Percentiles rank a stretch among this genome's conserved stretches.
Evolutionary conservation across 2,113 vertebrate species (phyloP).

Genomic region (Oncorhynchus masou): DNA sequence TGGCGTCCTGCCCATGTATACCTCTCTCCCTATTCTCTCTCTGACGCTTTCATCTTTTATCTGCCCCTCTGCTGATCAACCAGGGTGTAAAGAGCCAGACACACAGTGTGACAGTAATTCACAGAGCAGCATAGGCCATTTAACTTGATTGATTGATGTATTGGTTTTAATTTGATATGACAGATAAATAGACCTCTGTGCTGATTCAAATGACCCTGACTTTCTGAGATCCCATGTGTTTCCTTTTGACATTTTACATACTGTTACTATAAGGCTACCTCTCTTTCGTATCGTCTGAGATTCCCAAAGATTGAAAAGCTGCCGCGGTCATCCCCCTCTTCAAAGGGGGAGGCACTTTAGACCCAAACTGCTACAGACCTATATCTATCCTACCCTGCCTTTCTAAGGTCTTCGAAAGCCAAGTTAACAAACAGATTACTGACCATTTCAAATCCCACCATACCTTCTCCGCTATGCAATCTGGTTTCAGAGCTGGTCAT

Average conservation of each 20-base stretch:
- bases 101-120: not conserved
- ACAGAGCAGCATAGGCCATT: not conserved
- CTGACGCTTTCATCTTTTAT: conserved; percentile 27
- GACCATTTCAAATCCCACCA: no score
- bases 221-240: not conserved
- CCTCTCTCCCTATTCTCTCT: conserved; percentile 16
- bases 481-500: no score
- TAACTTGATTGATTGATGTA: not conserved
- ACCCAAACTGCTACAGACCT: no score
- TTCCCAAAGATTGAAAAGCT: no score
- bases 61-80: conserved; percentile 9
- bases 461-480: no score
- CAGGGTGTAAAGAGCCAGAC: conserved; percentile 49
- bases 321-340: no score
- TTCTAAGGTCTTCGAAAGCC: no score
- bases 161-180: not conserved
- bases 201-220: not conserved
- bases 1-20: conserved; percentile 62
- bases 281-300: no score
- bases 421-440: no score
- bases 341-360: no score
- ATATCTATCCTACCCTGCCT: no score
- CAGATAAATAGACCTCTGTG: not conserved
- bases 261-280: not conserved
- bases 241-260: not conserved